These are phyloP conservation scores for Pachyseris speciosa DNA, from an alignment of 64 coral and sea anemone species.

Conservation along the genomic window DNA sequence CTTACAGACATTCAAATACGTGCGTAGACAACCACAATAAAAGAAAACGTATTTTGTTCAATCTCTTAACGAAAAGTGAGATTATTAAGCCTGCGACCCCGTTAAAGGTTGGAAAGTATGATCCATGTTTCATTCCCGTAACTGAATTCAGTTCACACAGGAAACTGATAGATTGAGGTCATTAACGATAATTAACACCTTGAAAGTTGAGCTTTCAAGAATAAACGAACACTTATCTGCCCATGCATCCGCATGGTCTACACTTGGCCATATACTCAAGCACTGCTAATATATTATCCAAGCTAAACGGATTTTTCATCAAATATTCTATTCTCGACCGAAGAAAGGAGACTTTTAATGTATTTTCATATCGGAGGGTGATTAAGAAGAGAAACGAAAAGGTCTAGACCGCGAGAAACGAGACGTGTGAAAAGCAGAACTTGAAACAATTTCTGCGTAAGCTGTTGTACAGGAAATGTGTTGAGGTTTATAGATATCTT, in stretches of 20 bases:
- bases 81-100: no score
- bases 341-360: neutral
- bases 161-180: neutral
- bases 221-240: slow-evolving; percentile 16
- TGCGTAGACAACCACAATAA: no score
- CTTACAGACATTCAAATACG: no score
- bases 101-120: no score
- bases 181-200: slow-evolving; percentile 42
- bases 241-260: neutral
- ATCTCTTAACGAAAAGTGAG: no score
- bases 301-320: neutral
- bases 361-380: neutral
- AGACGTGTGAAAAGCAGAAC: neutral
- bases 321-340: neutral
- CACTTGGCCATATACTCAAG: neutral
- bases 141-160: neutral
- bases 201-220: neutral
- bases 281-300: neutral
- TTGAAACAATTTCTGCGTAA: neutral
- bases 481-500: no score
- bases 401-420: no score
- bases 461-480: no score
- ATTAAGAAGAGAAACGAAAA: no score
- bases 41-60: no score
- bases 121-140: neutral